A percentile compares a stretch with the other conserved stretches of the same genome.
These are phyloP conservation scores for Alligator mississippiensis DNA, from an alignment of 2,113 vertebrate genomes.

Conservation along the genomic window DNA sequence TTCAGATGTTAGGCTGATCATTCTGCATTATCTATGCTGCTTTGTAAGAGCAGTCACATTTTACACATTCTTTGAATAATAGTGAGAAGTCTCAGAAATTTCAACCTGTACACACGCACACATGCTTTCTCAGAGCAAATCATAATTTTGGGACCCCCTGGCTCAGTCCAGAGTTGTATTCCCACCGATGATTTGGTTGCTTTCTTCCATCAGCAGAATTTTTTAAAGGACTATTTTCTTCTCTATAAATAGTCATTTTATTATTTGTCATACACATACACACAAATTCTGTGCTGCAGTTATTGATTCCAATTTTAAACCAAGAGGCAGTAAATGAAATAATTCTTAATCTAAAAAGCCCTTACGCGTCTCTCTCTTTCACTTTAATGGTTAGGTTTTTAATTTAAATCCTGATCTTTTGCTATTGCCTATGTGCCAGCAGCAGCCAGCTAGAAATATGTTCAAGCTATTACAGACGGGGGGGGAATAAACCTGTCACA, in stretches of 20 bases:
- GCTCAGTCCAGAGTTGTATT: slow-evolving; percentile 65
- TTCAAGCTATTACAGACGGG: slow-evolving; percentile 69
- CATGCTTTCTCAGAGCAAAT: background rate
- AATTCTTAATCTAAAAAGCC: slow-evolving; percentile 34
- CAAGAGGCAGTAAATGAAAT: slow-evolving; percentile 12
- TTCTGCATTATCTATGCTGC: background rate
- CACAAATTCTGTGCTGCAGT: slow-evolving; percentile 6
- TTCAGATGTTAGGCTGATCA: background rate
- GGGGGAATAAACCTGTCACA: slow-evolving; percentile 70
- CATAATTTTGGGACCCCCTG: slow-evolving; percentile 56
- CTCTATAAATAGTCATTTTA: slow-evolving; percentile 51
- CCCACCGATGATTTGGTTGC: slow-evolving; percentile 7
- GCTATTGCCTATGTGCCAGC: slow-evolving; percentile 59
- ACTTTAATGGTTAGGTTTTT: slow-evolving; percentile 14
- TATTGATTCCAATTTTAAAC: slow-evolving; percentile 51
- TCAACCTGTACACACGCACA: background rate
- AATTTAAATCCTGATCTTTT: slow-evolving; percentile 68
- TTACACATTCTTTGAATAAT: slow-evolving; percentile 13
- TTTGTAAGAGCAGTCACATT: background rate
- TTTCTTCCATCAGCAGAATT: slow-evolving; percentile 29
- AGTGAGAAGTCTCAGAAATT: slow-evolving; percentile 15
- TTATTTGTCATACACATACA: slow-evolving; percentile 46
- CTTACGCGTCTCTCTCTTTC: background rate
- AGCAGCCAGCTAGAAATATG: slow-evolving; percentile 76
- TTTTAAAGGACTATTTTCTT: slow-evolving; percentile 38